These are phyloP conservation scores for Zosterops japonicus DNA, from an alignment of 2,113 vertebrate genomes.

Conservation along the genomic window DNA sequence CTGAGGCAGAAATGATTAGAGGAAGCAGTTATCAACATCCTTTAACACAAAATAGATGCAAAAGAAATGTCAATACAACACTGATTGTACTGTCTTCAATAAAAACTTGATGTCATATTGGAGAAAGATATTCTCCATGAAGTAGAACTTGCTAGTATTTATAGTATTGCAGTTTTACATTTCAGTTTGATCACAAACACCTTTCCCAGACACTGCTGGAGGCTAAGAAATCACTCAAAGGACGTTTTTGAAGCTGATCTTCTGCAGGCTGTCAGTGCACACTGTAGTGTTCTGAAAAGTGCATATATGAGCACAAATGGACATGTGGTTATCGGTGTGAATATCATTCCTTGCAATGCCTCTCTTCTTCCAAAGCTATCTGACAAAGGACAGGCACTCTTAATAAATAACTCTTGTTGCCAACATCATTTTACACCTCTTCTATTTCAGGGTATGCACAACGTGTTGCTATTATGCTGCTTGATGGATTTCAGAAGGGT, in stretches of 20 bases:
- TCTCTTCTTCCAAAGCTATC: not conserved
- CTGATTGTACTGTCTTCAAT: not conserved
- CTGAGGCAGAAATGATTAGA: not conserved
- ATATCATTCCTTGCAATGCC: not conserved
- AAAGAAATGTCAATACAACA: not conserved
- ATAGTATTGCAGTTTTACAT: not conserved
- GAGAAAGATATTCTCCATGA: not conserved
- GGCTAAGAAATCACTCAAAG: not conserved
- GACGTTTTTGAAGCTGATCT: not conserved
- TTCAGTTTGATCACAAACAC: constrained; percentile 26
- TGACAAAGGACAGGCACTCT: not conserved
- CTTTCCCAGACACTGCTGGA: not conserved
- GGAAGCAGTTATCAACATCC: not conserved
- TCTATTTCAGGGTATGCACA: not conserved
- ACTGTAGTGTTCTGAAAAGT: not conserved
- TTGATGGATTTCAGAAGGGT: not conserved
- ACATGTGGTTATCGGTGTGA: not conserved
- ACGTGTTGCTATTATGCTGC: not conserved
- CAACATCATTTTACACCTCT: constrained; percentile 19
- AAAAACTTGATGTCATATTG: not conserved
- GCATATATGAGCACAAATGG: not conserved
- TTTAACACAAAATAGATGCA: not conserved
- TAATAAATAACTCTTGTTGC: not conserved
- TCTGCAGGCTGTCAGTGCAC: not conserved
- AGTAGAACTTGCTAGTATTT: not conserved